A percentile compares a stretch with the other conserved stretches of the same genome.
Evolutionary conservation across 2,113 vertebrate species (phyloP).

Genomic region (Pelecanoides urinatrix): DNA sequence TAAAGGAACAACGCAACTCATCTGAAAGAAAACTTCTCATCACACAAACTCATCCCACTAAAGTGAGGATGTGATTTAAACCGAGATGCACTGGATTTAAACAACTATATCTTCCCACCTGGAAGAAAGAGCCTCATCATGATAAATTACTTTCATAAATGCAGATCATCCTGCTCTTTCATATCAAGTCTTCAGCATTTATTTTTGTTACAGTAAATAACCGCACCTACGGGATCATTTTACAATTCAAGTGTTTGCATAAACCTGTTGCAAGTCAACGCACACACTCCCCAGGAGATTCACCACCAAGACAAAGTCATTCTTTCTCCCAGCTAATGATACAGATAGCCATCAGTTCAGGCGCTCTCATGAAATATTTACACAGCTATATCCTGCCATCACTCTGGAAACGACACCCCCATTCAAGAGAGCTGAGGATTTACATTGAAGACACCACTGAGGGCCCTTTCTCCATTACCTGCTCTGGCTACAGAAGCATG

Average conservation of each 20-base stretch:
- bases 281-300: not conserved
- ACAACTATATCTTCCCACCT: not conserved
- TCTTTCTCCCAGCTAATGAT: not conserved
- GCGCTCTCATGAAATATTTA: not conserved
- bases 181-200: not conserved
- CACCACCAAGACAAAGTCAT: not conserved
- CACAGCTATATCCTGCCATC: not conserved
- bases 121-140: not conserved
- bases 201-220: not conserved
- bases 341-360: not conserved
- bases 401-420: rapidly evolving
- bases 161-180: not conserved
- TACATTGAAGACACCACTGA: rapidly evolving
- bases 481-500: not conserved
- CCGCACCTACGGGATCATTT: not conserved
- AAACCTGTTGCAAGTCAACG: not conserved
- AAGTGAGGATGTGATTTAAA: not conserved
- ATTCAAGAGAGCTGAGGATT: not conserved
- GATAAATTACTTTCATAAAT: not conserved
- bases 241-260: not conserved
- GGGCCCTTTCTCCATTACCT: not conserved
- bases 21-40: not conserved
- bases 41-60: not conserved
- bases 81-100: not conserved
- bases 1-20: not conserved